Conservation (phyloP, 2,888 invertebrate species). For the Cerastis leucographa region DNA sequence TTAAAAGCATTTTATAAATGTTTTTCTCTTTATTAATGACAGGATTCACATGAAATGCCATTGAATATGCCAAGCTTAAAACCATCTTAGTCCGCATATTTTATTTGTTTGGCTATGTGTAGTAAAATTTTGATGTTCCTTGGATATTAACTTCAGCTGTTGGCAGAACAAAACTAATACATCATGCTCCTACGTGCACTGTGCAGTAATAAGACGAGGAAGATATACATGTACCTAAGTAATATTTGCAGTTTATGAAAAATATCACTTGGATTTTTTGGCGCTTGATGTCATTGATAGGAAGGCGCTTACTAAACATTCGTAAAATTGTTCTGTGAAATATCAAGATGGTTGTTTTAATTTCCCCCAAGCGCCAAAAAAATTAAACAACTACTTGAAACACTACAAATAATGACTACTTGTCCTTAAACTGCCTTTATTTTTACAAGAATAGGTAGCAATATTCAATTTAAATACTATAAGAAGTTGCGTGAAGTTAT, state of each 20-base stretch:
- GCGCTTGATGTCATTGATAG: too few species aligned
- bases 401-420: too few species aligned
- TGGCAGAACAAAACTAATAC: constrained; percentile 46
- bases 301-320: too few species aligned
- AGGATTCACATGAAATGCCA: not conserved
- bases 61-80: not conserved
- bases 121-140: constrained; percentile 23
- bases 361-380: too few species aligned
- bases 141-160: constrained; percentile 43
- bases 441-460: too few species aligned
- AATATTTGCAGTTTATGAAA: constrained; percentile 14
- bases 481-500: too few species aligned
- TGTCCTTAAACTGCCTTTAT: too few species aligned
- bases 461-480: too few species aligned
- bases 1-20: not conserved
- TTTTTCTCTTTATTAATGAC: not conserved
- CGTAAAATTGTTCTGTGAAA: too few species aligned
- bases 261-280: not conserved
- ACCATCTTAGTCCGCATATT: not conserved
- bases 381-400: too few species aligned
- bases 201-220: constrained; percentile 17
- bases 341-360: too few species aligned
- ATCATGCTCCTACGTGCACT: constrained; percentile 34
- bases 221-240: not conserved
- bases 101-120: not conserved